Conservation (phyloP, 2,113 vertebrate species). For the Mormyrus lacerda region DNA sequence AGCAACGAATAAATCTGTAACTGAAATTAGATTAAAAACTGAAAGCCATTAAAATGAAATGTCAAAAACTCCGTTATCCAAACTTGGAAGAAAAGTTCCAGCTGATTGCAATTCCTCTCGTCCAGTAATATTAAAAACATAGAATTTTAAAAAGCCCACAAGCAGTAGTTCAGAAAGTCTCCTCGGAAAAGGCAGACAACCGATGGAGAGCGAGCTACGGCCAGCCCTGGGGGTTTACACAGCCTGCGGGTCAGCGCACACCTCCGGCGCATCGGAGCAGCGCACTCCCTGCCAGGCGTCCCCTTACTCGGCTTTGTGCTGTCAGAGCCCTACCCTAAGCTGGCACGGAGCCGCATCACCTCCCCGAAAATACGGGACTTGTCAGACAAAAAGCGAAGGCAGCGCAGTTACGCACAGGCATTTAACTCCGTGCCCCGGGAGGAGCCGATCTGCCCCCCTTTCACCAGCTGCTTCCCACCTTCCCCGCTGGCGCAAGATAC, state of each 20-base stretch:
- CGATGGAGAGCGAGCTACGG: constrained; percentile 16
- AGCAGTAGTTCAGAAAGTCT: neutral
- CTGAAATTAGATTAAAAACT: neutral
- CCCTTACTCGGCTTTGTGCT: neutral
- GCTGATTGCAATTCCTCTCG: neutral
- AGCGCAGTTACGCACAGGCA: neutral
- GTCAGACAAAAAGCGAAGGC: neutral
- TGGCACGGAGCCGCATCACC: neutral
- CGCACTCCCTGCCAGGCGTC: constrained; percentile 11
- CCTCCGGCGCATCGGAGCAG: constrained; percentile 42
- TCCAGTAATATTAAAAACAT: neutral
- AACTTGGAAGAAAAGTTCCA: neutral
- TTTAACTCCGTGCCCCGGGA: neutral
- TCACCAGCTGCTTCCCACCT: neutral
- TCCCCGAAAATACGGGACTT: neutral
- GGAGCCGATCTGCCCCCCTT: neutral
- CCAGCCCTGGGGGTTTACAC: constrained; percentile 15
- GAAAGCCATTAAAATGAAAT: neutral
- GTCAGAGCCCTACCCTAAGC: neutral
- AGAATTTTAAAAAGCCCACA: neutral
- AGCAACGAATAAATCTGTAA: neutral
- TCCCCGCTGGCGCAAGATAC: neutral
- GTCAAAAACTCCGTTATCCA: neutral
- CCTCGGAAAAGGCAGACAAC: neutral
- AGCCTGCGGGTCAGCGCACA: constrained; percentile 39